Conservation (phyloP, 1,140 invertebrate genomes). For the Tetramorium parvispinum region DNA sequence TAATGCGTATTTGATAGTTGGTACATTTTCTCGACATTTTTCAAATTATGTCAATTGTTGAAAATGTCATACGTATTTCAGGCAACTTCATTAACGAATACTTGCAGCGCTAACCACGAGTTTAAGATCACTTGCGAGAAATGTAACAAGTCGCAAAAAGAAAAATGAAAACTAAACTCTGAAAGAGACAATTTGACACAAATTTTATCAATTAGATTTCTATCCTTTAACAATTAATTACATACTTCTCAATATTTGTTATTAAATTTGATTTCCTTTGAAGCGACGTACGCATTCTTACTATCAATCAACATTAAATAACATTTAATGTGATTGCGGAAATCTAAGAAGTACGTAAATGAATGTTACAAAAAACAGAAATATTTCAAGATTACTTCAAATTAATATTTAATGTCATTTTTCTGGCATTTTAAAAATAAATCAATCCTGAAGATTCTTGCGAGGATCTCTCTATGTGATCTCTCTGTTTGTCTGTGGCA, state of each 20-base stretch:
- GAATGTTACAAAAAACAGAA: conserved; percentile 24
- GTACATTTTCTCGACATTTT: conserved; percentile 12
- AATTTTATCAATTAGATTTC: neutral
- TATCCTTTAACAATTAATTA: conserved; percentile 20
- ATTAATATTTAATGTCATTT: neutral
- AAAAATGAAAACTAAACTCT: neutral
- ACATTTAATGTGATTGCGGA: neutral
- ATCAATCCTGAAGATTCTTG: neutral
- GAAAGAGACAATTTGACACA: conserved; percentile 17
- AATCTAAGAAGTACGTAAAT: conserved; percentile 31
- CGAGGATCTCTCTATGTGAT: neutral
- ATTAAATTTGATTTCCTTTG: neutral
- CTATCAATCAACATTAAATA: neutral
- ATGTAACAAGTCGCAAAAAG: neutral
- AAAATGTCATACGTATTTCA: conserved; percentile 34
- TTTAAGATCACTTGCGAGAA: conserved; percentile 23
- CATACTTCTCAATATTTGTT: conserved; percentile 5
- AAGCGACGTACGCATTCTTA: neutral
- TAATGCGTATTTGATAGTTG: neutral
- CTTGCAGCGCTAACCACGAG: neutral
- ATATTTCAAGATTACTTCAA: neutral
- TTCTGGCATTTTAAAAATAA: neutral
- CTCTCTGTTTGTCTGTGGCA: neutral
- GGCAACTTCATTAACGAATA: neutral
- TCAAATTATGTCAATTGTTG: neutral